Conservation (phyloP, 2,888 invertebrate genomes). For the Altica lythri region DNA sequence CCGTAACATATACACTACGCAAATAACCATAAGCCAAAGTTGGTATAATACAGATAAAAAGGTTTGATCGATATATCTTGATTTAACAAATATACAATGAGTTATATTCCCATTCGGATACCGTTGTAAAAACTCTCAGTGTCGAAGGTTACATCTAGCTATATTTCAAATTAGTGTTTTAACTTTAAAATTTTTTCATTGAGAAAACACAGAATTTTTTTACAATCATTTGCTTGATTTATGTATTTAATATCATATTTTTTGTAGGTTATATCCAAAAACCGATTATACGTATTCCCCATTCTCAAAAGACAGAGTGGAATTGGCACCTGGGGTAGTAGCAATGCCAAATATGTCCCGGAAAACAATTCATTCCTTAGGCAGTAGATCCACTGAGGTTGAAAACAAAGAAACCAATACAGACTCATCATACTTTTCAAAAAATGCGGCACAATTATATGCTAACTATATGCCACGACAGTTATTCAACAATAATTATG, state of each 20-base stretch:
- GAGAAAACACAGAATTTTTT: no score
- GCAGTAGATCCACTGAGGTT: constrained; percentile 26
- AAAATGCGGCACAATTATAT: constrained; percentile 7
- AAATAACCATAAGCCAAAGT: no score
- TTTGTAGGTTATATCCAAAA: constrained; percentile 81
- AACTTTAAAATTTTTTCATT: no score
- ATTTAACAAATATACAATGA: no score
- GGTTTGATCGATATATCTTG: no score
- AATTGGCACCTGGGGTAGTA: constrained; percentile 77
- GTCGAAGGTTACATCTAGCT: no score
- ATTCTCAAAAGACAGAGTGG: constrained; percentile 79
- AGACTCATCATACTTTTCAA: constrained; percentile 34
- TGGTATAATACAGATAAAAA: no score
- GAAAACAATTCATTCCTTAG: constrained; percentile 61
- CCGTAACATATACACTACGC: no score
- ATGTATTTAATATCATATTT: no score
- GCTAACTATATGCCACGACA: constrained; percentile 22
- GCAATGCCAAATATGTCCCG: constrained; percentile 92
- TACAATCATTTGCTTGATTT: not conserved
- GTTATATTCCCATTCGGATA: no score
- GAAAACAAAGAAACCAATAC: constrained; percentile 50
- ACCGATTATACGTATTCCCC: constrained; percentile 90
- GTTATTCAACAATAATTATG: constrained; percentile 41
- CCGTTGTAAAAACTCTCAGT: no score
- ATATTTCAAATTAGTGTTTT: no score